These are phyloP conservation scores for Pharmacophagus antenor DNA, from an alignment of 2,888 invertebrate species.

Conservation along the genomic window DNA sequence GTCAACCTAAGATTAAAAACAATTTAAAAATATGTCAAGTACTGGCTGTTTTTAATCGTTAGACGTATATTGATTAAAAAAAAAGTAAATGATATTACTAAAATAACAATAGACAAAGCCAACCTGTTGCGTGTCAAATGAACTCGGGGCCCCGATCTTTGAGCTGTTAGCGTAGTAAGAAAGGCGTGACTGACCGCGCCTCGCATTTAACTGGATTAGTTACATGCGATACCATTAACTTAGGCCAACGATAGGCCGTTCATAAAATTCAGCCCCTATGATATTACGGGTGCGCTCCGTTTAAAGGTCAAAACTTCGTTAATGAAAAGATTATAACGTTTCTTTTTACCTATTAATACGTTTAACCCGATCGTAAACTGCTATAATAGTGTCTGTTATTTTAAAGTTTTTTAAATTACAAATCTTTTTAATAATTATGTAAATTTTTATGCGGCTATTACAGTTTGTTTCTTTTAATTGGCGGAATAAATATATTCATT, in stretches of 20 bases:
- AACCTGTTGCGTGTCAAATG: constrained; percentile 30
- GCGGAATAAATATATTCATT: too few species aligned
- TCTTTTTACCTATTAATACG: background rate
- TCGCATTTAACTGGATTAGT: constrained; percentile 30
- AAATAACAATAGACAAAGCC: constrained; percentile 16
- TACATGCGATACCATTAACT: constrained; percentile 26
- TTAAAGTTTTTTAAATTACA: background rate
- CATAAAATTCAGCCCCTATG: constrained; percentile 12
- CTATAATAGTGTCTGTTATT: background rate
- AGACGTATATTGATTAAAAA: too few species aligned
- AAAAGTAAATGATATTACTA: constrained; percentile 32
- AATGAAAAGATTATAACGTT: constrained; percentile 10
- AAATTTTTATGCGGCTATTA: background rate
- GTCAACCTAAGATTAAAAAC: too few species aligned
- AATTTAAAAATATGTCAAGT: too few species aligned
- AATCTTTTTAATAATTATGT: background rate
- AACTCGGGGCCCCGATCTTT: constrained; percentile 15
- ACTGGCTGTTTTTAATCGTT: too few species aligned
- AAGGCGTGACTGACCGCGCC: constrained; percentile 31
- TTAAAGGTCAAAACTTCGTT: constrained; percentile 23
- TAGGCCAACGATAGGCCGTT: constrained; percentile 4
- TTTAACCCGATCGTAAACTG: background rate
- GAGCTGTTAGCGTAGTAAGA: constrained; percentile 22
- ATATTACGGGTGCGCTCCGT: constrained; percentile 11
- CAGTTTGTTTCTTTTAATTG: background rate